Base-by-base conservation (phyloP, 1,140 invertebrate species). In the Orussus abietinus region DNA sequence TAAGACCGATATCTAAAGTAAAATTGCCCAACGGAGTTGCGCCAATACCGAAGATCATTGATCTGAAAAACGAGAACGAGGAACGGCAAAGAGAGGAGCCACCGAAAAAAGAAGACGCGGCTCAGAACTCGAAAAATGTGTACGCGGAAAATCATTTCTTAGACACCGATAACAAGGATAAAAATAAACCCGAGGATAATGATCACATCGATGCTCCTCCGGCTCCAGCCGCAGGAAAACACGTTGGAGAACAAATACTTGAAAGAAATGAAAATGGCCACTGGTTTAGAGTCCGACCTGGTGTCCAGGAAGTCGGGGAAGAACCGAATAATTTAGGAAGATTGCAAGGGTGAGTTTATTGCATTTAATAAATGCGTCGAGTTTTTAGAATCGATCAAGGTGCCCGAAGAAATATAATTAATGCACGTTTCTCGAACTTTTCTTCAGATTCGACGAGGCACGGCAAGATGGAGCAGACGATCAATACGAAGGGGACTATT, bases 301-400 rank as follows among this genome's bases (percentile, higher is more conserved):
- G 64, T 0, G 51, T 71, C 21, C 71, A 74, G 14, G 71, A 74
- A 44, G 51, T 74, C 33, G 71, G 71, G 1, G 70, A 73, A 5
- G 68, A 69, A 34, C 55, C 54, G 1, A 67, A 69, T 58, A 51
- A 66, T 12, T 42, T 62, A 4, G 62, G 57, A 31, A 62, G 62
- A 45, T 36, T 65, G 10, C 34, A 46, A 39, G 59, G 54, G 59
- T 62, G 19, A 46, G 46, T 32, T 11, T 7, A n/a, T 26, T 9
- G 7, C 25, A n/a, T 9, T 26, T 9, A 32, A 1, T 5, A 3
- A 12, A 2, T 9, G 30, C 7, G 15, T 26, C 25, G n/a, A n/a
- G 7, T 26, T n/a, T 26, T 7, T 26, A n/a, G n/a, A n/a, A n/a
- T n/a, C n/a, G n/a, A n/a, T n/a, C 30, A 32, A 13, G 9, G 12